A percentile compares a stretch with the other conserved stretches of the same genome.
Evolutionary conservation across 1,140 invertebrate genomes (phyloP).

Genomic region (Drosophila bifasciata): DNA sequence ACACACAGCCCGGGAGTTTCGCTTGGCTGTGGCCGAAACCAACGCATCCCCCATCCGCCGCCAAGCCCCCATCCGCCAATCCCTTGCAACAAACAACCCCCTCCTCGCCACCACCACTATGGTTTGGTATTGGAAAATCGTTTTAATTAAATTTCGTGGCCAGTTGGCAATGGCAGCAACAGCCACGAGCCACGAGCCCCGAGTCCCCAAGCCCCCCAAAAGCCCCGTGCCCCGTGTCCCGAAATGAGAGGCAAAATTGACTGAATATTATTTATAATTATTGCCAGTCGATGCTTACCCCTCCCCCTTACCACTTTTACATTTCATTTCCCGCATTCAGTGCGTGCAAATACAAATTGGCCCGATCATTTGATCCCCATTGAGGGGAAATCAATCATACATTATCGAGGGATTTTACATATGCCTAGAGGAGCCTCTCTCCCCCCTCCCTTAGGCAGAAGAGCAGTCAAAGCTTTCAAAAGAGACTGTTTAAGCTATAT

Average conservation of each 20-base stretch:
- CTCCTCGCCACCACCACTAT: conserved; percentile 28
- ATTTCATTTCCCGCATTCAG: neutral
- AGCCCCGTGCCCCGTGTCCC: conserved; percentile 7
- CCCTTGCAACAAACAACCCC: too few species aligned
- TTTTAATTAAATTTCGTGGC: conserved; percentile 55
- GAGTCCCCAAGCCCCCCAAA: conserved; percentile 3
- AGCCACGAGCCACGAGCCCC: neutral
- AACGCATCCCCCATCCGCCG: too few species aligned
- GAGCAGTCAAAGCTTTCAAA: too few species aligned
- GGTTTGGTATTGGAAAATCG: conserved; percentile 54
- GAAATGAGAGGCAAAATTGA: conserved; percentile 22
- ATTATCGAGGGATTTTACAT: too few species aligned
- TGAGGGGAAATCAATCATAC: too few species aligned
- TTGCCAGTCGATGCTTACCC: neutral
- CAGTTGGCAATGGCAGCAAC: conserved; percentile 17
- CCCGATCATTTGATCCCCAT: too few species aligned
- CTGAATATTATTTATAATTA: conserved; percentile 43
- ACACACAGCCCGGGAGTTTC: conserved; percentile 34
- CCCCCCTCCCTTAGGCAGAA: too few species aligned
- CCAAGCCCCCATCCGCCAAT: neutral
- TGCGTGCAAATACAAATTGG: too few species aligned
- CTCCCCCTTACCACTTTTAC: too few species aligned
- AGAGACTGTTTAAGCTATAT: too few species aligned
- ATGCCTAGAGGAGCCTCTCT: too few species aligned
- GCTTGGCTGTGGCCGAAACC: too few species aligned